These are phyloP conservation scores for Cepaea hortensis DNA, from an alignment of 2,888 invertebrate species.

Conservation along the genomic window DNA sequence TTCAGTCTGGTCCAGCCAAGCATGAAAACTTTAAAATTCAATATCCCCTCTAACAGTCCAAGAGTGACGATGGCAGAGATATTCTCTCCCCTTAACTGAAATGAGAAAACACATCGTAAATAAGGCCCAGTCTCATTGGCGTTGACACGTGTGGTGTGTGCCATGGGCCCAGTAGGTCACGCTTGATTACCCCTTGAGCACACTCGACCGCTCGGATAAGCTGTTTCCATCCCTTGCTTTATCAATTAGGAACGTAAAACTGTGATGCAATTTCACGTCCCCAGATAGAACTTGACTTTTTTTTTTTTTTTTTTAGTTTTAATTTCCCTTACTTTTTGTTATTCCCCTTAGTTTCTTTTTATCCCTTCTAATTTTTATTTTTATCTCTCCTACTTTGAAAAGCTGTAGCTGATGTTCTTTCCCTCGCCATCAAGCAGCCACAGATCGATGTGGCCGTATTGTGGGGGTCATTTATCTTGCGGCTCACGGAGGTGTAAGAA, in stretches of 20 bases:
- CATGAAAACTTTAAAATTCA: constrained; percentile 50
- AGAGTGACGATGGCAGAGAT: constrained; percentile 38
- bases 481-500: constrained; percentile 22
- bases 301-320: neutral
- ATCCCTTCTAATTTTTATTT: neutral
- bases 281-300: constrained; percentile 16
- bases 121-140: constrained; percentile 41
- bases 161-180: constrained; percentile 19
- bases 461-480: constrained; percentile 28
- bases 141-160: constrained; percentile 47
- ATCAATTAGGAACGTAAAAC: constrained; percentile 43
- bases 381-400: neutral
- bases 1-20: constrained; percentile 26
- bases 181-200: constrained; percentile 42
- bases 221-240: constrained; percentile 45
- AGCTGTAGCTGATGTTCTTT: constrained; percentile 11
- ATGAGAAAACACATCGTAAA: constrained; percentile 48
- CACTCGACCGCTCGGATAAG: constrained; percentile 46
- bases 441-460: constrained; percentile 27
- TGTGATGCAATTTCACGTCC: constrained; percentile 44
- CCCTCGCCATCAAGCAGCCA: neutral
- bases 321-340: too few species aligned
- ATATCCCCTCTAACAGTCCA: constrained; percentile 41
- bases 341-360: too few species aligned
- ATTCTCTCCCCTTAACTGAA: constrained; percentile 37